These are phyloP conservation scores for Pandion haliaetus DNA, from an alignment of 2,113 vertebrate genomes.

Conservation along the genomic window DNA sequence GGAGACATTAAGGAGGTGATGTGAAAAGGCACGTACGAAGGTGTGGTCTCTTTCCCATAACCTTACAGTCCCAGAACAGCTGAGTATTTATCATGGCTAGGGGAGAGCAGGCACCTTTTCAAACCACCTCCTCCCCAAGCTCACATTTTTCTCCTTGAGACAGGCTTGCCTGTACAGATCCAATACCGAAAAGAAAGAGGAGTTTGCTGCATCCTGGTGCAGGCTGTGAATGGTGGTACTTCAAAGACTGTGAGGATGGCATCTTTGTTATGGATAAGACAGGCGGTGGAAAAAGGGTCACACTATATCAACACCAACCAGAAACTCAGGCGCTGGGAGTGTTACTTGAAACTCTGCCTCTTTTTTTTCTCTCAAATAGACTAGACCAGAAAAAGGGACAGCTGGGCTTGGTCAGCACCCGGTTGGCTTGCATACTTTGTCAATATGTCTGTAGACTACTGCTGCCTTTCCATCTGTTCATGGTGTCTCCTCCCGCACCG, in stretches of 20 bases:
- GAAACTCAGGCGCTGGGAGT: not conserved
- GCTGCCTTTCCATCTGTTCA: constrained; percentile 42
- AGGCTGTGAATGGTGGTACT: not conserved
- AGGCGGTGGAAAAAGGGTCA: not conserved
- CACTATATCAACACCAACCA: not conserved
- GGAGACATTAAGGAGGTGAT: not conserved
- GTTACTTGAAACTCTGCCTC: not conserved
- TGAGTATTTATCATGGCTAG: not conserved
- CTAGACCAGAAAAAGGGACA: not conserved
- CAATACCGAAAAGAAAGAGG: not conserved
- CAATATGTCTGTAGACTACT: not conserved
- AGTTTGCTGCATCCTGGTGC: not conserved
- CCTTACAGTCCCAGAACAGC: not conserved
- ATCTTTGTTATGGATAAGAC: not conserved
- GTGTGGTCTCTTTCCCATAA: not conserved
- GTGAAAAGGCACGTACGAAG: accelerated
- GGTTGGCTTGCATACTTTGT: not conserved
- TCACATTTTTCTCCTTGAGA: not conserved
- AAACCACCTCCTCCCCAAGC: not conserved
- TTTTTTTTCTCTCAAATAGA: not conserved
- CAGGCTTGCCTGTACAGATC: not conserved
- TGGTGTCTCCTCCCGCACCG: not conserved
- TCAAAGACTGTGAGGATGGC: not conserved
- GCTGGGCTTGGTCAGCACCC: constrained; percentile 38
- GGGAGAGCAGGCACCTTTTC: not conserved